These are phyloP conservation scores for Pampus argenteus DNA, from an alignment of 2,797 vertebrate species.

Conservation along the genomic window DNA sequence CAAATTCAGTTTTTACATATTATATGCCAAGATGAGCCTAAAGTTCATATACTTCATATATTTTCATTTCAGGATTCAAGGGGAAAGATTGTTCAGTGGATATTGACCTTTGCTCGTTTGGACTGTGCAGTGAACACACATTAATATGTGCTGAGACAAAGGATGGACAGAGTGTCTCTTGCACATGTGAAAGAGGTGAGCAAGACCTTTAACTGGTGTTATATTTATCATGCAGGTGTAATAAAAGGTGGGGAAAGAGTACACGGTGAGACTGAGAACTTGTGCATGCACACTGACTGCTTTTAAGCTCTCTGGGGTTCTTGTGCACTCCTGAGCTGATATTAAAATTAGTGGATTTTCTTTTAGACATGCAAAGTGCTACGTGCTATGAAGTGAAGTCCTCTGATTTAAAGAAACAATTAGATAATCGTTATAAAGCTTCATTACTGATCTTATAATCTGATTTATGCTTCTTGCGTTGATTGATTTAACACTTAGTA, in stretches of 20 bases:
- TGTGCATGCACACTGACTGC: neutral
- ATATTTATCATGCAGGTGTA: neutral
- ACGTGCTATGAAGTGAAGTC: neutral
- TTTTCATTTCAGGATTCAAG: slow-evolving; percentile 73
- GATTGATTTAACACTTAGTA: slow-evolving; percentile 24
- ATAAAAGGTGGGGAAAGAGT: slow-evolving; percentile 4
- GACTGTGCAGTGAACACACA: slow-evolving; percentile 74
- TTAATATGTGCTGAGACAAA: slow-evolving; percentile 72
- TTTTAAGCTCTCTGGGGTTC: too few species aligned
- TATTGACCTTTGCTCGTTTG: slow-evolving; percentile 78
- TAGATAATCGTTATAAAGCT: neutral
- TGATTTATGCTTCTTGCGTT: neutral
- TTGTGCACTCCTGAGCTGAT: too few species aligned
- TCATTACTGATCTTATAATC: slow-evolving; percentile 4
- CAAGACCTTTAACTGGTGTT: slow-evolving; percentile 14
- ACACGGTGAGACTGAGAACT: neutral
- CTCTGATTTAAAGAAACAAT: neutral
- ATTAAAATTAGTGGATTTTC: too few species aligned
- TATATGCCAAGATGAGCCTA: slow-evolving; percentile 31
- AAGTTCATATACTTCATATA: too few species aligned
- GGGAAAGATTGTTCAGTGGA: slow-evolving; percentile 78
- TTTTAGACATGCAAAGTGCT: too few species aligned
- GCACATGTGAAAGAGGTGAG: slow-evolving; percentile 76
- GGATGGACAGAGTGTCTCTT: slow-evolving; percentile 75
- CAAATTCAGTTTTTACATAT: slow-evolving; percentile 44